Percentiles rank a stretch among this genome's conserved stretches.
phyloP scores from a whole-genome alignment of 2,888 invertebrate genomes.

The Diplazon laetatorius region DNA sequence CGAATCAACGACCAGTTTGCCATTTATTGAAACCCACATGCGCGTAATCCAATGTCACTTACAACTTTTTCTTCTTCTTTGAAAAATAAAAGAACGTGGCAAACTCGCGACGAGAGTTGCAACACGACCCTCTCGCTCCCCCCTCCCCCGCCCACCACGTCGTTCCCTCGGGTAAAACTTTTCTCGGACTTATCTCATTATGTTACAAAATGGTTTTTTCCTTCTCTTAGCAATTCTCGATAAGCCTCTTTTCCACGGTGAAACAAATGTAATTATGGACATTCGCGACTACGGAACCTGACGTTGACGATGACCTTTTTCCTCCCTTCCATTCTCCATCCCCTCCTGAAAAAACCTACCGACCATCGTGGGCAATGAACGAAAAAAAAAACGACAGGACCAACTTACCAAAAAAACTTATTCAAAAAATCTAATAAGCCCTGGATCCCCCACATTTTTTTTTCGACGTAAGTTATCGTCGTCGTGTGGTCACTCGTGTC shows the following conservation, averaged over 20 bases:
- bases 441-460: no score
- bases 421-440: no score
- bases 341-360: neutral
- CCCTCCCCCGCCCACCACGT: no score
- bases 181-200: constrained; percentile 25
- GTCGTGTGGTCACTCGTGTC: no score
- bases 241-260: constrained; percentile 10
- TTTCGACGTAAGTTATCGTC: no score
- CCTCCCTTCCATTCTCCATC: neutral
- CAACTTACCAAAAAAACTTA: no score
- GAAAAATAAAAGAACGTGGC: neutral
- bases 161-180: constrained; percentile 4
- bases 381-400: no score
- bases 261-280: constrained; percentile 13
- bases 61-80: no score
- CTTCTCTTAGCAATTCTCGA: neutral
- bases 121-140: no score
- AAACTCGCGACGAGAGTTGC: neutral
- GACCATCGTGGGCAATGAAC: no score
- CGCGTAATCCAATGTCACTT: neutral
- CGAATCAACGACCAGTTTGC: no score
- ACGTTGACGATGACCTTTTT: neutral
- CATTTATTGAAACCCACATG: neutral
- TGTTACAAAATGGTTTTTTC: neutral
- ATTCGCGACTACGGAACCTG: neutral